A percentile compares a stretch with the other conserved stretches of the same genome.
These are phyloP conservation scores for Aphis craccivora DNA, from an alignment of 1,140 invertebrate species.

Conservation along the genomic window DNA sequence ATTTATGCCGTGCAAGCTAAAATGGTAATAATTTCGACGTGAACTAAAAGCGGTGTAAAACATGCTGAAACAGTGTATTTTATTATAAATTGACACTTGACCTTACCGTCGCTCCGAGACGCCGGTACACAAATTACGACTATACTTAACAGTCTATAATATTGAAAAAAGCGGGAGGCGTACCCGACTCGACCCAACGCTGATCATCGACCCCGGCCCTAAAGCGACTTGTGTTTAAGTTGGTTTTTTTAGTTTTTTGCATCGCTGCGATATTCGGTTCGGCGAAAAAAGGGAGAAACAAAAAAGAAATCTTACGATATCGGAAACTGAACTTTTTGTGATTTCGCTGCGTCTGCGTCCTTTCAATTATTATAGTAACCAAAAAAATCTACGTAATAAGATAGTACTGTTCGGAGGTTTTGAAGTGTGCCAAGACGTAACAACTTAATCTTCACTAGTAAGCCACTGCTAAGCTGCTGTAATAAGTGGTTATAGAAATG, in stretches of 20 bases:
- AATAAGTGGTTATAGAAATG: neutral
- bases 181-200: neutral
- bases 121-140: conserved; percentile 9
- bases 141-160: conserved; percentile 1
- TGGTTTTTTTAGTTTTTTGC: neutral
- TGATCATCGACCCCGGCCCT: neutral
- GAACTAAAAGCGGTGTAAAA: conserved; percentile 21
- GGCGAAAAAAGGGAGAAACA: neutral
- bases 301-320: neutral
- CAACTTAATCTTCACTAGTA: neutral
- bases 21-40: neutral
- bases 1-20: conserved; percentile 44
- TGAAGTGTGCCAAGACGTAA: too few species aligned
- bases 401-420: neutral
- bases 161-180: neutral
- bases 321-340: neutral
- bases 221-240: neutral
- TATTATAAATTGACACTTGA: conserved; percentile 51
- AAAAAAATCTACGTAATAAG: neutral
- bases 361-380: neutral
- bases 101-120: neutral
- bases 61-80: conserved; percentile 45
- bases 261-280: neutral
- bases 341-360: conserved; percentile 25
- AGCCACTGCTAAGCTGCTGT: neutral